Percentiles rank a stretch among this genome's conserved stretches.
These are phyloP conservation scores for Salminus brasiliensis DNA, from an alignment of 2,113 vertebrate genomes.

Conservation along the genomic window DNA sequence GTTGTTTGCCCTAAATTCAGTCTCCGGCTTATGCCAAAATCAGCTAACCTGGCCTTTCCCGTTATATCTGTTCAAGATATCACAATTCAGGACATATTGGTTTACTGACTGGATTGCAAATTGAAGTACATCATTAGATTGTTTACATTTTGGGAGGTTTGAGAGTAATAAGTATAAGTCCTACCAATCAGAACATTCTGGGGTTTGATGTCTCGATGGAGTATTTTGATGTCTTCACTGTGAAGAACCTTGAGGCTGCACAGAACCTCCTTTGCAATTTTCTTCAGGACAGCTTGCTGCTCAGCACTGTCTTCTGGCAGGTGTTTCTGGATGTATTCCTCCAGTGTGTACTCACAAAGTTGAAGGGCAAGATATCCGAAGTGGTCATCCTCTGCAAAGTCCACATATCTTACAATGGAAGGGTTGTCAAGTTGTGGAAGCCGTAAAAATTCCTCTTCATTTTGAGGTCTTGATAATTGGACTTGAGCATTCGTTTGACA, in stretches of 20 bases:
- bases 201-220: conserved; percentile 72
- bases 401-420: conserved; percentile 65
- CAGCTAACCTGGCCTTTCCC: conserved; percentile 57
- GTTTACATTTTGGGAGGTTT: background rate
- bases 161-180: background rate
- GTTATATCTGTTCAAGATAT: conserved; percentile 56
- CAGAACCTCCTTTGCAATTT: conserved; percentile 55
- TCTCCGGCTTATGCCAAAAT: conserved; percentile 69
- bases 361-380: conserved; percentile 73
- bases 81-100: background rate
- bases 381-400: conserved; percentile 56
- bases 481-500: conserved; percentile 35
- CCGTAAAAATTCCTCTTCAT: conserved; percentile 58
- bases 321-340: conserved; percentile 58
- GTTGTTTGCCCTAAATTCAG: conserved; percentile 57
- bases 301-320: conserved; percentile 3
- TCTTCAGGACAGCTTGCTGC: background rate
- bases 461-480: conserved; percentile 60
- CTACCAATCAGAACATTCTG: conserved; percentile 73
- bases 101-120: background rate
- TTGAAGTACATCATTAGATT: too few relatives aligned
- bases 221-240: conserved; percentile 42
- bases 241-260: conserved; percentile 62
- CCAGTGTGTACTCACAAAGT: conserved; percentile 71
- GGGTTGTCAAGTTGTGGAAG: conserved; percentile 56